Base-by-base conservation (phyloP, 2,797 vertebrate species). In the Pampus argenteus region DNA sequence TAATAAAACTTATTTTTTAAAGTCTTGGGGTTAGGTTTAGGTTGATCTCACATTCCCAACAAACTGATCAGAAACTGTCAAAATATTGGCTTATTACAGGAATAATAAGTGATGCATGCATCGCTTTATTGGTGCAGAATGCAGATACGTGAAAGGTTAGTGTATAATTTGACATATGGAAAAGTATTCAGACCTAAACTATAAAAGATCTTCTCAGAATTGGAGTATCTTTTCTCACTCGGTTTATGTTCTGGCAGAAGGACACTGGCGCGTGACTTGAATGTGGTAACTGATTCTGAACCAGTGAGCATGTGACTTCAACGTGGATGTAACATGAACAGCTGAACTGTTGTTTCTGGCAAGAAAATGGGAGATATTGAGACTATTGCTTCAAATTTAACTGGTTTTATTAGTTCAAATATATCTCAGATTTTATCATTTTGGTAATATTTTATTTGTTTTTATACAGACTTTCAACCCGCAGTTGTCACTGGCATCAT, bases 221-320 rank as follows among this genome's bases (percentile, higher is more conserved):
- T 40, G 38, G 18, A 74, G 47, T 44, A 50, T 64, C 47, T 79
- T 61, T 10, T 56, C 54, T 59, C 52, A 4, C 68, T 75, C 34
- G 9, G 74, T 66, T 49, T 73, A 34, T 47, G 26, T 42, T 60
- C 75, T 83, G 61, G 67, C 66, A 54, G 6, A 61, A 70, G 59
- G 64, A 65, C 51, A 20, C 38, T 6, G n/a, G 25, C 82, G 79
- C 60, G 73, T 88, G 83, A 79, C 66, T 50, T 20, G 45, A 64
- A 66, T 68, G 62, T 66, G 72, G 29, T 20, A 26, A 15, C 17
- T 72, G n/a, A 31, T 8, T 52, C 20, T 11, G 54, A 60, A 54
- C 64, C 58, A 71, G n/a, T 18, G 22, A 76, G 36, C 76, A 74
- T 44, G 79, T 76, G 71, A 78, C 54, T 57, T 34, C 36, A 51